Percentiles rank a stretch among this genome's conserved stretches.
These are phyloP conservation scores for Muscina levida DNA, from an alignment of 2,888 invertebrate species.

Conservation along the genomic window DNA sequence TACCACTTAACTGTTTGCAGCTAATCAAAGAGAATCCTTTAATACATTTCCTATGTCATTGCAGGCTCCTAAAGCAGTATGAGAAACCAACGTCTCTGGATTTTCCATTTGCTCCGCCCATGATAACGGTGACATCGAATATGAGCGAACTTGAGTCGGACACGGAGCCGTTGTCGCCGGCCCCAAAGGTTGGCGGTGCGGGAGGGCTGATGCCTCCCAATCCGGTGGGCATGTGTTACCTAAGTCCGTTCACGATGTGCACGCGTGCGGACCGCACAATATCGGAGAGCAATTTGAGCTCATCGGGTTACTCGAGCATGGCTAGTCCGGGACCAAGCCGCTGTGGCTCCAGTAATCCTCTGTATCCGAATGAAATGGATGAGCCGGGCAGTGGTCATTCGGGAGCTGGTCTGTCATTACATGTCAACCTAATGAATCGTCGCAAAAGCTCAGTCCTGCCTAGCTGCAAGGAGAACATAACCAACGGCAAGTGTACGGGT, in stretches of 20 bases:
- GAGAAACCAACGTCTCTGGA: constrained; percentile 84
- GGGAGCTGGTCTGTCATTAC: constrained; percentile 70
- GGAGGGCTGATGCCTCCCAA: constrained; percentile 78
- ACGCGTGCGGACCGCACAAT: constrained; percentile 87
- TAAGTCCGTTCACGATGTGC: constrained; percentile 89
- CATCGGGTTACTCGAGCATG: constrained; percentile 92
- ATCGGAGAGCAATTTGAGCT: constrained; percentile 91
- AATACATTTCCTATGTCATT: constrained; percentile 44
- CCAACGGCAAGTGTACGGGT: constrained; percentile 71
- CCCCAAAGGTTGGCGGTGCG: constrained; percentile 80
- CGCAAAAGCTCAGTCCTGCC: constrained; percentile 84
- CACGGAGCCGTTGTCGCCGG: constrained; percentile 85
- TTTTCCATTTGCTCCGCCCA: constrained; percentile 84
- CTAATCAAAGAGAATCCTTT: background rate
- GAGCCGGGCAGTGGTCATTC: constrained; percentile 83
- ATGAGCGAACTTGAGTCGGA: constrained; percentile 89
- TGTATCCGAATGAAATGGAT: constrained; percentile 88
- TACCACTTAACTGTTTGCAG: background rate
- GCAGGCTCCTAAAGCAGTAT: constrained; percentile 83
- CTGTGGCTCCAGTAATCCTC: constrained; percentile 89
- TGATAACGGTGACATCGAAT: constrained; percentile 88
- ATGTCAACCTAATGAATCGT: constrained; percentile 80
- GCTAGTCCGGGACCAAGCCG: constrained; percentile 91
- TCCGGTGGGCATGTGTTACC: constrained; percentile 84
- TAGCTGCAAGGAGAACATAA: constrained; percentile 81